Evolutionary conservation across 2,888 invertebrate species (phyloP), one percentile per base, ranked within the genome.

Genomic region (Galerucella pusilla): DNA sequence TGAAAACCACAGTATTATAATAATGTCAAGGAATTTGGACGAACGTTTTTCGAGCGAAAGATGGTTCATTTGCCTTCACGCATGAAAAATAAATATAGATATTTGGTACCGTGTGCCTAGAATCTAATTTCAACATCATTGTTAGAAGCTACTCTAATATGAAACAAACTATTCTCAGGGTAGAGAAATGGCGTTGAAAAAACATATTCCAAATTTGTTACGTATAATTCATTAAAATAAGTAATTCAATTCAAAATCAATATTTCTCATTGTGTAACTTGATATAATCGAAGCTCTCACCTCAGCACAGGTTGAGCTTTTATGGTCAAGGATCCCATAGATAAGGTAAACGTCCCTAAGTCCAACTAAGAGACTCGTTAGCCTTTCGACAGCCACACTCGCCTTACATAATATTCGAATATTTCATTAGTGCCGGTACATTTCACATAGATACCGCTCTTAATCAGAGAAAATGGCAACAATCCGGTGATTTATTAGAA

Each of bases 361-460:
- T 52, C 64, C 54, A 64, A 49, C 63, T 57, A 2, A 60, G 61
- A 64, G 45, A 49, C 28, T 64, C 54, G 63, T 68, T 59, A 59
- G 54, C 65, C 65, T 64, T 65, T 57, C 20, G 25, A 63, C 25
- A 28, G 54, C 68, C 42, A 59, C 35, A 59, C 57, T 65, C 68
- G 14, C 35, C 69, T 68, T 57, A 59, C 69, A 69, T 74, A 65
- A 64, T 69, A 74, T 69, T 74, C 46, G 12, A 49, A 74, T 74
- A 69, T 74, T 69, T 74, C 73, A 74, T 74, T 69, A 68, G 59
- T 59, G 57, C 66, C 57, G 69, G 65, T 74, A 74, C 73, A 74
- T 74, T 74, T 69, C 73, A 74, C 59, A 54, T 35, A 46, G 73
- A 74, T 65, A 74, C 59, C 28, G 69, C 25, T 45, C 65, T 73